phyloP scores from a whole-genome alignment of 1,140 invertebrate genomes.

The Lineus longissimus region DNA sequence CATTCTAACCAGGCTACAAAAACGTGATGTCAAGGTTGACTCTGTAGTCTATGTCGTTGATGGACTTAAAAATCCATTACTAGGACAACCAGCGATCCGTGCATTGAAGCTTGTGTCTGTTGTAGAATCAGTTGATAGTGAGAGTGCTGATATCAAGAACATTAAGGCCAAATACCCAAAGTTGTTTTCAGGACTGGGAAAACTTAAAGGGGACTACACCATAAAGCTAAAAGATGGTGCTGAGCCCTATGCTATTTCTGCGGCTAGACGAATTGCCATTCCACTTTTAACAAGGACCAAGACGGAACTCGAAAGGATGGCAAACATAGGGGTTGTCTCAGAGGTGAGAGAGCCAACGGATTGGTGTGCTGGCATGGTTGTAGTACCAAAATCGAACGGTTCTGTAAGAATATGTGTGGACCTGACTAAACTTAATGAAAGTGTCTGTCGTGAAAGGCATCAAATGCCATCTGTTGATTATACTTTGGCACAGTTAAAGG shows the following conservation, averaged over 20 bases:
- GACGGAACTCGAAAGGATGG: background rate
- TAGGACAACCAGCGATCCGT: too few species aligned
- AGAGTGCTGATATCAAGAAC: too few species aligned
- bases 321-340: background rate
- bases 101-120: too few species aligned
- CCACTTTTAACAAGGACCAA: background rate
- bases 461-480: background rate
- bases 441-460: background rate
- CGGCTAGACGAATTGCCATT: background rate
- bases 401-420: slow-evolving; percentile 5
- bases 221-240: background rate
- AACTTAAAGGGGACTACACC: too few species aligned
- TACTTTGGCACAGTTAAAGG: slow-evolving; percentile 5
- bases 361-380: slow-evolving; percentile 4
- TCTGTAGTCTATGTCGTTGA: too few species aligned
- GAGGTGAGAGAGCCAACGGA: background rate
- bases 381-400: background rate
- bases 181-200: too few species aligned
- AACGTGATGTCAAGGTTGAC: background rate
- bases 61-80: too few species aligned
- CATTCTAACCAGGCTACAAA: background rate
- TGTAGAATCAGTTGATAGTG: too few species aligned
- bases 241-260: background rate
- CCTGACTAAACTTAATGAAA: slow-evolving; percentile 7
- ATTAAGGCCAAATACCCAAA: too few species aligned